Evolutionary conservation across 1,140 invertebrate species (phyloP).

Genomic region (Antheraea pernyi): DNA sequence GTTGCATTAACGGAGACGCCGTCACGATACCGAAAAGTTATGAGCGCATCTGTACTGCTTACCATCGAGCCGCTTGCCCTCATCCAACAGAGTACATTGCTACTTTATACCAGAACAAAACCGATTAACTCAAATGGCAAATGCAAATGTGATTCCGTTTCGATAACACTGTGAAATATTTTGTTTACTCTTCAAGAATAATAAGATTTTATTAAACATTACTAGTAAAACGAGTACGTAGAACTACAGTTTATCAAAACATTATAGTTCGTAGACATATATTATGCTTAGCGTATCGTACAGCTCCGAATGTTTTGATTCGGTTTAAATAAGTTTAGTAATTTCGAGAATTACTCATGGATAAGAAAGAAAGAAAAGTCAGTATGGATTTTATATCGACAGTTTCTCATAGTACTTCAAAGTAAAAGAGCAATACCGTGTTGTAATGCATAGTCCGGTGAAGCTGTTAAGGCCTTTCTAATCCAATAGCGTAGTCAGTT

Average conservation of each 20-base stretch:
- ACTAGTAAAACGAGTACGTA: neutral
- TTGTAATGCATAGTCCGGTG: too few relatives aligned
- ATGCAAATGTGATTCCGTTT: conserved; percentile 21
- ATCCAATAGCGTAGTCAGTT: too few relatives aligned
- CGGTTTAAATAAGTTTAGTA: too few relatives aligned
- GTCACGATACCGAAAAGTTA: conserved; percentile 65
- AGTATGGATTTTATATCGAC: too few relatives aligned
- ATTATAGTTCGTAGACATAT: neutral
- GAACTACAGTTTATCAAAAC: neutral
- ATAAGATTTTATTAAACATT: neutral
- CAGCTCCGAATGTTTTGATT: too few relatives aligned
- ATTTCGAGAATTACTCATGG: too few relatives aligned
- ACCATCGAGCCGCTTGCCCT: conserved; percentile 5
- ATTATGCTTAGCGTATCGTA: neutral
- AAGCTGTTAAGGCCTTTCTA: too few relatives aligned
- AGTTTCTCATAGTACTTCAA: too few relatives aligned
- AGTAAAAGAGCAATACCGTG: neutral
- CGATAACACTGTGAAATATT: conserved; percentile 1
- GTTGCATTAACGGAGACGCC: conserved; percentile 51
- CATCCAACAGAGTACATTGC: conserved; percentile 14
- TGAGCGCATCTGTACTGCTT: conserved; percentile 38
- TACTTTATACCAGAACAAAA: conserved; percentile 23
- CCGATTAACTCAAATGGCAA: conserved; percentile 25
- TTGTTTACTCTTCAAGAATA: neutral
- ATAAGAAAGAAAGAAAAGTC: too few relatives aligned